phyloP scores from a whole-genome alignment of 2,888 invertebrate genomes.

The Euplexia lucipara region DNA sequence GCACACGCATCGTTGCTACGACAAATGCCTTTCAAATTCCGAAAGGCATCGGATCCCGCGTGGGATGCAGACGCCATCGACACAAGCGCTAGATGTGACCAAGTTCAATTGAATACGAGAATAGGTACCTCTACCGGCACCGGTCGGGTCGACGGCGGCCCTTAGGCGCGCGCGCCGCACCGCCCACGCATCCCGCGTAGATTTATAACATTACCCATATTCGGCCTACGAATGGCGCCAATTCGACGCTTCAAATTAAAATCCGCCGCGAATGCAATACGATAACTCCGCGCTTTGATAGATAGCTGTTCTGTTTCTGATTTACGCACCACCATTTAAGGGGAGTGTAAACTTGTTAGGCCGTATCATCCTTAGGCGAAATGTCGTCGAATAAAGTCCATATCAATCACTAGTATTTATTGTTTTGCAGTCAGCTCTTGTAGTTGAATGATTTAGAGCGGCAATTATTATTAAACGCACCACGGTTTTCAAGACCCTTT shows the following conservation, averaged over 20 bases:
- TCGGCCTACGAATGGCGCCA: conserved; percentile 89
- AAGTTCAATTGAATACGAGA: conserved; percentile 82
- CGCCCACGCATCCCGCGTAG: conserved; percentile 80
- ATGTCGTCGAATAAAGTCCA: conserved; percentile 56
- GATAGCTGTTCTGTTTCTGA: conserved; percentile 83
- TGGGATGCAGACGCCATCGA: conserved; percentile 82
- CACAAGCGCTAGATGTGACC: conserved; percentile 82
- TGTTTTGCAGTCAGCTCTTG: conserved; percentile 46
- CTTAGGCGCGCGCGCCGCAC: conserved; percentile 77
- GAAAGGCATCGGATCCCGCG: conserved; percentile 78
- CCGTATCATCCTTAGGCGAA: conserved; percentile 64
- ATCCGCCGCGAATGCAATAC: conserved; percentile 86
- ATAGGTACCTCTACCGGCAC: conserved; percentile 69
- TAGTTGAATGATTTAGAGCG: conserved; percentile 39
- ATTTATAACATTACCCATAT: conserved; percentile 91
- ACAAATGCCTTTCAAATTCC: conserved; percentile 90
- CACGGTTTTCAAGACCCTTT: conserved; percentile 40
- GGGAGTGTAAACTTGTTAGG: conserved; percentile 74
- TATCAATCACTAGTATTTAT: conserved; percentile 67
- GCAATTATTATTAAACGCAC: conserved; percentile 35
- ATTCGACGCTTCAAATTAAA: conserved; percentile 90
- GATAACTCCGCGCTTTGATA: conserved; percentile 81
- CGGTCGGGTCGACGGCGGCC: conserved; percentile 70
- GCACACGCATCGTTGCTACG: conserved; percentile 78
- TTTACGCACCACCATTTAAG: conserved; percentile 81